These are phyloP conservation scores for Phenganax subtilis DNA, from an alignment of 92 coral and sea anemone genomes.

Conservation along the genomic window DNA sequence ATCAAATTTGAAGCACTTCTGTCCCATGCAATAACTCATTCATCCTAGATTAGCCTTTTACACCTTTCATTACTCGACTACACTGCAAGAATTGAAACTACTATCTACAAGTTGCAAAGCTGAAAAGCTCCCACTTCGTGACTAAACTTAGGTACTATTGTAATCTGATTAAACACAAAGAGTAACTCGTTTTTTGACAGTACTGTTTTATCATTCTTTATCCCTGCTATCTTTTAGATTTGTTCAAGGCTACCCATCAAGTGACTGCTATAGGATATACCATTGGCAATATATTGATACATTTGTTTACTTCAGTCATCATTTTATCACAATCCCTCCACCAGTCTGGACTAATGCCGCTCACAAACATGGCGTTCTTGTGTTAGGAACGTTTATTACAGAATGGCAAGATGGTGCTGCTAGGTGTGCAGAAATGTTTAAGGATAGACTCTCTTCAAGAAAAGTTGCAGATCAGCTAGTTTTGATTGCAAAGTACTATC, in stretches of 20 bases:
- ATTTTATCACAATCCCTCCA: constrained; percentile 90
- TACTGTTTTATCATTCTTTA: too few species aligned
- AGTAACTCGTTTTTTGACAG: too few species aligned
- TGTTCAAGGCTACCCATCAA: constrained; percentile 76
- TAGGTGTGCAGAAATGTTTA: constrained; percentile 64
- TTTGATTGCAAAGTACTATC: constrained; percentile 83
- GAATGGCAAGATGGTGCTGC: constrained; percentile 79
- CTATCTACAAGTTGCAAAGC: too few species aligned
- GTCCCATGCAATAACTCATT: too few species aligned
- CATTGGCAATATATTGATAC: constrained; percentile 94
- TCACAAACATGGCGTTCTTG: constrained; percentile 85
- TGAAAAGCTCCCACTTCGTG: too few species aligned
- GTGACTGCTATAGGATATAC: constrained; percentile 68
- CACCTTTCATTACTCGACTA: too few species aligned
- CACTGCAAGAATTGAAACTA: too few species aligned
- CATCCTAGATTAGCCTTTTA: too few species aligned
- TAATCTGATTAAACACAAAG: too few species aligned
- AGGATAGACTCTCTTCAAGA: constrained; percentile 53
- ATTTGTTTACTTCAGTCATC: constrained; percentile 95
- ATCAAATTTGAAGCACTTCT: too few species aligned
- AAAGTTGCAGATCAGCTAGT: constrained; percentile 75
- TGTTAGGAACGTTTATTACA: constrained; percentile 91
- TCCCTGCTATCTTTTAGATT: constrained; percentile 50
- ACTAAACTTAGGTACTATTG: neutral
- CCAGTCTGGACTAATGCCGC: constrained; percentile 99